Conservation (phyloP, 2,888 invertebrate species). For the Gastrophysa polygoni region DNA sequence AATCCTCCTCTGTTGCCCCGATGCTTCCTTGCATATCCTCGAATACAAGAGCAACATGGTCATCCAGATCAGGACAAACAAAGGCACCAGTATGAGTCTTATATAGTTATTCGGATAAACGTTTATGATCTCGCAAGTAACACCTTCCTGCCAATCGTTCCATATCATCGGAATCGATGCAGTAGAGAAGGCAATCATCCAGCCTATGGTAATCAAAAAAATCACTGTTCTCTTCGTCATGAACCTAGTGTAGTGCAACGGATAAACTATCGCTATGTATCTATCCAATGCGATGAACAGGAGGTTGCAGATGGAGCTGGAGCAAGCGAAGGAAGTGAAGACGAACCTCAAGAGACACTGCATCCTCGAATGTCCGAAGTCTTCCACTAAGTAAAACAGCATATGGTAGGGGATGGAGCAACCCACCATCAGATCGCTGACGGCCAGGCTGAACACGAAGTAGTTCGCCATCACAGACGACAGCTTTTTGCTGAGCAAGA, state of each 20-base stretch:
- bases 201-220: conserved; percentile 68
- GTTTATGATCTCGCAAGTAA: conserved; percentile 71
- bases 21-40: conserved; percentile 79
- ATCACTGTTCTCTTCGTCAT: conserved; percentile 74
- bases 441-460: conserved; percentile 78
- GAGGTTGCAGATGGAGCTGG: conserved; percentile 79
- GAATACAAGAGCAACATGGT: conserved; percentile 77
- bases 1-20: conserved; percentile 72
- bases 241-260: conserved; percentile 76
- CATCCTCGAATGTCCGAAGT: conserved; percentile 65
- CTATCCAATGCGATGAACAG: conserved; percentile 80
- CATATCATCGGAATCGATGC: conserved; percentile 76
- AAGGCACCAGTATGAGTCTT: conserved; percentile 67
- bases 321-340: conserved; percentile 75
- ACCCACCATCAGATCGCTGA: conserved; percentile 80
- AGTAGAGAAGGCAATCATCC: conserved; percentile 70
- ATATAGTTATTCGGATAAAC: conserved; percentile 61
- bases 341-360: conserved; percentile 76
- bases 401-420: conserved; percentile 79
- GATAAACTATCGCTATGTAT: conserved; percentile 80
- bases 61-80: conserved; percentile 75
- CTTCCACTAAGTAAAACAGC: conserved; percentile 70
- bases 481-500: conserved; percentile 71
- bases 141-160: conserved; percentile 70
- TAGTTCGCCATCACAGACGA: conserved; percentile 76